Conservation (phyloP, 2,797 vertebrate genomes). For the Falco naumanni region DNA sequence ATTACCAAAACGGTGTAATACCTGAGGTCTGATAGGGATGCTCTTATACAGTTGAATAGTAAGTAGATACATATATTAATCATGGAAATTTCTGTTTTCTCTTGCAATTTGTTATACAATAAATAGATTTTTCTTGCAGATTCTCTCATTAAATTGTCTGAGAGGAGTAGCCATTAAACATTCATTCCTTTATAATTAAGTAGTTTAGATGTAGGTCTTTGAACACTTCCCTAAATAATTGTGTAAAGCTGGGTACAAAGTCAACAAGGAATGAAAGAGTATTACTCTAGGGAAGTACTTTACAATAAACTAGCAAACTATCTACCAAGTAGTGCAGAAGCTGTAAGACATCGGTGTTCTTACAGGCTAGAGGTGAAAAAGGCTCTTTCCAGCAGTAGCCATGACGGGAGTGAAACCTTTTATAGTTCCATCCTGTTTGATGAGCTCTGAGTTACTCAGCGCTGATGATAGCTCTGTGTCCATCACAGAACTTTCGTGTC, state of each 20-base stretch:
- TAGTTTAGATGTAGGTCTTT: slow-evolving; percentile 75
- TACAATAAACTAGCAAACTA: slow-evolving; percentile 24
- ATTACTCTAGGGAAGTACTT: slow-evolving; percentile 44
- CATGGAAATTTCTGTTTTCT: slow-evolving; percentile 19
- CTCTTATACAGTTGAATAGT: neutral
- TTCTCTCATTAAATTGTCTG: slow-evolving; percentile 75
- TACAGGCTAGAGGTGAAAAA: neutral
- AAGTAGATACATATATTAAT: slow-evolving; percentile 34
- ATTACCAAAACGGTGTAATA: neutral
- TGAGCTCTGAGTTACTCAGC: neutral
- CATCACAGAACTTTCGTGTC: accelerated
- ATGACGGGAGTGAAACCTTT: neutral
- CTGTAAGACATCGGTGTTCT: neutral
- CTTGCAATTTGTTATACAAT: slow-evolving; percentile 63
- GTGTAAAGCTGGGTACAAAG: slow-evolving; percentile 76
- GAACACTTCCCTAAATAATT: slow-evolving; percentile 76
- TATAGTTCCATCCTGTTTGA: neutral
- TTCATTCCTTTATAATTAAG: slow-evolving; percentile 79
- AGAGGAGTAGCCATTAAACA: slow-evolving; percentile 72
- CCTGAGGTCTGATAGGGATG: neutral
- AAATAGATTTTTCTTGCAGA: slow-evolving; percentile 73
- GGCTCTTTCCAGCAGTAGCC: neutral
- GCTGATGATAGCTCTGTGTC: neutral
- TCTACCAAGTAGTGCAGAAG: slow-evolving; percentile 4
- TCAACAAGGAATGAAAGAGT: slow-evolving; percentile 65